Percentiles rank a stretch among this genome's conserved stretches.
phyloP scores from a whole-genome alignment of 37 sponge, comb jelly and placozoan species.

The Haliclona indistincta region DNA sequence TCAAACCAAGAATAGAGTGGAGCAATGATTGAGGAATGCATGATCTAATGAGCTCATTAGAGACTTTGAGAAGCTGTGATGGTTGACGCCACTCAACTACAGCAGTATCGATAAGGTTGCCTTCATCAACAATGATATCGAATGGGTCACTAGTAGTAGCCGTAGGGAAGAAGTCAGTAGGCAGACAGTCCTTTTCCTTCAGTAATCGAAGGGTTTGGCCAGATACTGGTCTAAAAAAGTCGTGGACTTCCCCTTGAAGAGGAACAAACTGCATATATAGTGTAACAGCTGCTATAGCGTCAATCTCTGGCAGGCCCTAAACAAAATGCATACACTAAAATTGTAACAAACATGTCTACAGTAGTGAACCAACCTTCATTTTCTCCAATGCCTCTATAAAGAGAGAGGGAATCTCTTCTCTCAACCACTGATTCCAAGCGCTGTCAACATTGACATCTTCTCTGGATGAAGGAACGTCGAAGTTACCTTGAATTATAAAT shows the following conservation, averaged over 20 bases:
- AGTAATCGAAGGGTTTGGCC: constrained; percentile 37
- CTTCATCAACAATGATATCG: not conserved
- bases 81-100: constrained; percentile 54
- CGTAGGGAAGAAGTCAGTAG: constrained; percentile 19
- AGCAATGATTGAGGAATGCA: constrained; percentile 43
- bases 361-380: not conserved
- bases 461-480: constrained; percentile 68
- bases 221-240: constrained; percentile 63
- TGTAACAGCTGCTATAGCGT: constrained; percentile 35
- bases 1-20: constrained; percentile 5
- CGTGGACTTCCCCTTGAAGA: constrained; percentile 60
- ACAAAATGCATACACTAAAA: not conserved
- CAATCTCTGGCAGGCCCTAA: constrained; percentile 14
- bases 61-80: constrained; percentile 35
- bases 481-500: constrained; percentile 73
- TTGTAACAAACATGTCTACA: not conserved
- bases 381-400: not conserved
- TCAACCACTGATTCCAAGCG: constrained; percentile 75
- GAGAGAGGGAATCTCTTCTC: constrained; percentile 55
- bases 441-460: constrained; percentile 61
- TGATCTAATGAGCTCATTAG: constrained; percentile 17
- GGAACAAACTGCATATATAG: constrained; percentile 62
- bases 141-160: not conserved
- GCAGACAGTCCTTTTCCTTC: constrained; percentile 42
- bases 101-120: not conserved